phyloP scores from a whole-genome alignment of 2,888 invertebrate species.

The Thera britannica region DNA sequence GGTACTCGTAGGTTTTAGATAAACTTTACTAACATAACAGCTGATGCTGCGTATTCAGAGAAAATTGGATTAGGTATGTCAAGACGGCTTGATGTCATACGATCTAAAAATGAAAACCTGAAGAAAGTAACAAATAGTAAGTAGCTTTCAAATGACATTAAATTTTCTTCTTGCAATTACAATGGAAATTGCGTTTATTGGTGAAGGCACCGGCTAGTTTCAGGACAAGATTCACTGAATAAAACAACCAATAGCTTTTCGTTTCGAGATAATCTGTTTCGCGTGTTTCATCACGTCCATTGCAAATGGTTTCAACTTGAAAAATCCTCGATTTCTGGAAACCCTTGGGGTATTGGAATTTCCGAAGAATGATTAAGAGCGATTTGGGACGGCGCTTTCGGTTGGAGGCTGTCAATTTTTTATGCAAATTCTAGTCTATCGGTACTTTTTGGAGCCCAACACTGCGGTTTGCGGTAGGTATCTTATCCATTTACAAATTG shows the following conservation, averaged over 20 bases:
- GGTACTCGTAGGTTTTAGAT: background rate
- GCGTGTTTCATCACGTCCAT: slow-evolving; percentile 9
- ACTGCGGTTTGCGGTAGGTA: slow-evolving; percentile 7
- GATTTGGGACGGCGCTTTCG: slow-evolving; percentile 51
- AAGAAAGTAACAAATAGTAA: background rate
- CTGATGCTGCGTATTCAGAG: no score
- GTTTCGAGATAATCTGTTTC: background rate
- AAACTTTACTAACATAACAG: background rate
- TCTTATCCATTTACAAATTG: slow-evolving; percentile 26
- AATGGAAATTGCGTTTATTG: background rate
- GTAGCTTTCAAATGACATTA: background rate
- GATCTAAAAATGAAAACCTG: background rate
- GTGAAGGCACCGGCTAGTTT: background rate
- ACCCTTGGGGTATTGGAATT: slow-evolving; percentile 52
- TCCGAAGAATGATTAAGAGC: slow-evolving; percentile 57
- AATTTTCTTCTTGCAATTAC: background rate
- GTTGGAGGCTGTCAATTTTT: slow-evolving; percentile 57
- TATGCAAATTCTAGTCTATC: slow-evolving; percentile 55
- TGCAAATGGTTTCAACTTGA: slow-evolving; percentile 25
- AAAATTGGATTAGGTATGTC: no score
- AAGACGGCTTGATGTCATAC: no score
- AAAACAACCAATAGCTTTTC: background rate
- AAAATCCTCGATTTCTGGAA: slow-evolving; percentile 31
- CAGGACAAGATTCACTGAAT: background rate
- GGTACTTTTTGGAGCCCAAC: slow-evolving; percentile 32